phyloP scores from a whole-genome alignment of 2,888 invertebrate genomes.

The Polydrusus tereticollis region DNA sequence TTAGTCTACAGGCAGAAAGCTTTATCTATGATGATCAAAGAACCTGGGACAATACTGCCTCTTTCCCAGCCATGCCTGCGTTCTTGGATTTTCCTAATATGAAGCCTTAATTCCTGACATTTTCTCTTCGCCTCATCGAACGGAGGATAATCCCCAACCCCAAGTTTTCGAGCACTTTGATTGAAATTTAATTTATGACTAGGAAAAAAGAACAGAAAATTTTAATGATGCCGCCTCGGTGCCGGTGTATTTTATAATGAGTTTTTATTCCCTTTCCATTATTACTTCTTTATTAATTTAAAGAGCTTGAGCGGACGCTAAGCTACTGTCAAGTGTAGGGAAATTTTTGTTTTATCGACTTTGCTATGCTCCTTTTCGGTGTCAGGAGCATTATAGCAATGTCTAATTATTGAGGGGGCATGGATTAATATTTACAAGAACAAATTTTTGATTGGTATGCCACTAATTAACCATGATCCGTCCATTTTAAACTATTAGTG shows the following conservation, averaged over 20 bases:
- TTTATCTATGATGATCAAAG: too few relatives aligned
- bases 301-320: constrained; percentile 4
- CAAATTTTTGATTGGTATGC: too few relatives aligned
- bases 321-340: constrained; percentile 1
- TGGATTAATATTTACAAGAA: too few relatives aligned
- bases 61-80: too few relatives aligned
- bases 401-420: too few relatives aligned
- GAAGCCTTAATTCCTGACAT: constrained; percentile 17
- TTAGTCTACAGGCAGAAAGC: too few relatives aligned
- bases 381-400: background rate
- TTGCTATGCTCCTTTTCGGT: background rate
- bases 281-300: constrained; percentile 23
- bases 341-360: constrained; percentile 6
- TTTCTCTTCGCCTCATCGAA: constrained; percentile 18
- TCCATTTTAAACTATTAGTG: too few relatives aligned
- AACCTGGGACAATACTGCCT: too few relatives aligned
- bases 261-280: constrained; percentile 19
- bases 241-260: constrained; percentile 14
- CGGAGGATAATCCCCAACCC: constrained; percentile 8
- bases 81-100: constrained; percentile 1
- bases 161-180: constrained; percentile 19
- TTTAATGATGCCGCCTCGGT: constrained; percentile 12
- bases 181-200: constrained; percentile 19
- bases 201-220: constrained; percentile 17
- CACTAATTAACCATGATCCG: too few relatives aligned